Evolutionary conservation across 2,888 invertebrate species (phyloP).

Genomic region (Caenorhabditis wallacei): DNA sequence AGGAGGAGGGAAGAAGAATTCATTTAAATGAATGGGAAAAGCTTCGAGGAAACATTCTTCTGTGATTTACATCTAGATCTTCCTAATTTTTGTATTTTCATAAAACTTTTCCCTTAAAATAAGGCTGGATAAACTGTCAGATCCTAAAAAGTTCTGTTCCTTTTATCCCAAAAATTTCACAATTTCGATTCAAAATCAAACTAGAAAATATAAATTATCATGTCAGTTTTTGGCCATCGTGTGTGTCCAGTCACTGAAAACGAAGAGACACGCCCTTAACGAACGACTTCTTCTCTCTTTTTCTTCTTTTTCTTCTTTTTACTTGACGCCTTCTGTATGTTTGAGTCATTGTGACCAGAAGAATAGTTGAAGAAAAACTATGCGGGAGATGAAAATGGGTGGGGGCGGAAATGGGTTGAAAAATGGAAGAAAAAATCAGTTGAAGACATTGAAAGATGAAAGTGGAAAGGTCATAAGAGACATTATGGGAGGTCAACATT

Average conservation of each 20-base stretch:
- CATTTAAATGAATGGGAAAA: background rate
- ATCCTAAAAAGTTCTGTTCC: too few relatives aligned
- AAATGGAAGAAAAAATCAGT: conserved; percentile 18
- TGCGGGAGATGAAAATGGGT: conserved; percentile 13
- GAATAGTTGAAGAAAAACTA: conserved; percentile 23
- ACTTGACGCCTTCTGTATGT: conserved; percentile 42
- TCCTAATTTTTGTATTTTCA: too few relatives aligned
- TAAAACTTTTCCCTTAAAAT: too few relatives aligned
- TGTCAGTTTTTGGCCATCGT: background rate
- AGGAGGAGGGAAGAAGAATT: conserved; percentile 11
- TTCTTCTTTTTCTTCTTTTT: conserved; percentile 12
- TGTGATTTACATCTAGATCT: too few relatives aligned
- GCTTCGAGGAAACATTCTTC: background rate
- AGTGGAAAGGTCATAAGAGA: conserved; percentile 51
- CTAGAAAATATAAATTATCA: background rate
- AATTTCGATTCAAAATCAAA: background rate
- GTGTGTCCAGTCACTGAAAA: conserved; percentile 23
- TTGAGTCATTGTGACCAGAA: conserved; percentile 37
- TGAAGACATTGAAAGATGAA: conserved; percentile 12
- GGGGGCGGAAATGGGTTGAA: conserved; percentile 28
- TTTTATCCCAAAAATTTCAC: too few relatives aligned
- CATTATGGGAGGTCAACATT: conserved; percentile 24
- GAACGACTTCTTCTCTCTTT: conserved; percentile 21
- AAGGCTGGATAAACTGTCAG: too few relatives aligned
- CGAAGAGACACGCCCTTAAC: conserved; percentile 20